Conservation (phyloP, 2,888 invertebrate species). For the Hypena proboscidalis region DNA sequence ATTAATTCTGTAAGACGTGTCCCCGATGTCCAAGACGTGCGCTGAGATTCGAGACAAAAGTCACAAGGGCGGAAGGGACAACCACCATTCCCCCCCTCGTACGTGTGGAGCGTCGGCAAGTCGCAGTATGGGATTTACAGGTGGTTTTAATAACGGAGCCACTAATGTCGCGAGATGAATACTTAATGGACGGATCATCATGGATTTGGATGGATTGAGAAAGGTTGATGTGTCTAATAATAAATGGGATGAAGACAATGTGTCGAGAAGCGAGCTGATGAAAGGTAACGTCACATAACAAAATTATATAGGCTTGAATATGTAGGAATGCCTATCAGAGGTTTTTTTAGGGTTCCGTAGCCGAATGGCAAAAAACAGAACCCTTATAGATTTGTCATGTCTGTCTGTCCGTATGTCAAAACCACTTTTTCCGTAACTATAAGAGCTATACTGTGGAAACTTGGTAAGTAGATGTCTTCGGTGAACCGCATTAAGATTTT, state of each 20-base stretch:
- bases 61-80: slow-evolving; percentile 79
- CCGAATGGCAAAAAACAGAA: too few species aligned
- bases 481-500: too few species aligned
- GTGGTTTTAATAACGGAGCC: slow-evolving; percentile 84
- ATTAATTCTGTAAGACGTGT: slow-evolving; percentile 86
- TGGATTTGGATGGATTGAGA: slow-evolving; percentile 66
- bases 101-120: slow-evolving; percentile 77
- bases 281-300: slow-evolving; percentile 5
- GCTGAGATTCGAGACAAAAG: slow-evolving; percentile 85
- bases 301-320: slow-evolving; percentile 1
- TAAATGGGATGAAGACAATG: slow-evolving; percentile 44
- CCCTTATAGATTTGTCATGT: too few species aligned
- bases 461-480: too few species aligned
- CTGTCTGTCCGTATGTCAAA: too few species aligned
- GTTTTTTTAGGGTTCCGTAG: too few species aligned
- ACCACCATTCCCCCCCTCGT: slow-evolving; percentile 46
- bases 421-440: too few species aligned
- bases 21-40: slow-evolving; percentile 86
- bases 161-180: slow-evolving; percentile 84
- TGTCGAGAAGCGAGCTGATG: slow-evolving; percentile 20
- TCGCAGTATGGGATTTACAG: slow-evolving; percentile 78
- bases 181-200: slow-evolving; percentile 79
- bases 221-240: slow-evolving; percentile 60
- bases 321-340: too few species aligned
- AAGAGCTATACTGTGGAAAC: too few species aligned